Evolutionary conservation across 1,140 invertebrate species (phyloP), one percentile per base, ranked within the genome.

Genomic region (Scaptomyza pallida): DNA sequence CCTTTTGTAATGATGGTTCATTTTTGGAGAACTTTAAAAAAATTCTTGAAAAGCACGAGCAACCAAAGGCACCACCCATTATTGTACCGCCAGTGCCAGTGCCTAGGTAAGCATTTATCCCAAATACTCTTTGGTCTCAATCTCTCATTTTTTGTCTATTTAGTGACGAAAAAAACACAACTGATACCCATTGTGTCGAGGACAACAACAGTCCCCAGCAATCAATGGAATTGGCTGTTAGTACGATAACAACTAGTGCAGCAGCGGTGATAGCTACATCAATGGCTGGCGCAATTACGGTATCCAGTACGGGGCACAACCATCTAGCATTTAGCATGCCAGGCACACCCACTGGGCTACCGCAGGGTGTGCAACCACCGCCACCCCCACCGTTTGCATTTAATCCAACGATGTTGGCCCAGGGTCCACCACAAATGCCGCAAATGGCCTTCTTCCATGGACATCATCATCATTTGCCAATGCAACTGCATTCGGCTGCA

Each of bases 1-100:
- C 93, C 5, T 96, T 96, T 90, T 93, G 93, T 45, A 96, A 96
- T 91, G 95, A 96, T 91, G 95, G 95, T 12, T 95, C 94, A 67
- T 96, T 96, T 86, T 77, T 96, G 26, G 94, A 95, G 78, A 94
- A 95, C 60, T 96, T 95, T 76, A 95, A 94, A 75, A 95, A 94
- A 88, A 93, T 96, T 64, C 92, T 94, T 1, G 94, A 92, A 73
- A 92, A 92, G 56, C 85, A 81, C 73, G 91, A 92, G 47, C 92
- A 92, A 37, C 91, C 82, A 2, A 70, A 92, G 5, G 88, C 75
- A 5, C 89, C 75, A 48, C 72, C 67, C 4, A 89, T 92, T 12
- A 77, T 92, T 2, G 88, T 92, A 10, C 35, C 61, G 17, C 63
- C 76, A 0, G 35, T 59, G 0, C 48, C 61, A 10, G 41, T 59